Evolutionary conservation across 2,888 invertebrate genomes (phyloP), one percentile per base, ranked within the genome.

Genomic region (Ophion obscuratus): DNA sequence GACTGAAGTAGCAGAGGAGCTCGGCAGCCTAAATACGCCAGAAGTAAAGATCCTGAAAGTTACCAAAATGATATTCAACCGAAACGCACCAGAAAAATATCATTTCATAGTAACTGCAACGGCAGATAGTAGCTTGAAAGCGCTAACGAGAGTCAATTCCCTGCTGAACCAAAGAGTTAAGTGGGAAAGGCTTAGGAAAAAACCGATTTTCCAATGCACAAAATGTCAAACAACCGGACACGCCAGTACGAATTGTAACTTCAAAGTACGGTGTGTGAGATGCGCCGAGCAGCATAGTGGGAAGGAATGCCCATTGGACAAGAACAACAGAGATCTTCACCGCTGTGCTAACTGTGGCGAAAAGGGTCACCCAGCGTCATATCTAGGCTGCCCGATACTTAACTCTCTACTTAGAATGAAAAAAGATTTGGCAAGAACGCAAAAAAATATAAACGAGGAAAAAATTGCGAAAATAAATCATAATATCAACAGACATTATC

Each of bases 211-310:
- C 20, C 84, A 84, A 27, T 86, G 82, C 66, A 84, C 62, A 24
- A 84, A 84, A 1, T 87, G 84, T 31, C 84, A 87, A 57, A 40
- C 71, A 17, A 68, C 76, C 0, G 85, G 85, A 14, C 85, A 87
- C 31, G 81, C 81, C 0, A 81, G 78, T 14, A 4, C 78, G 10
- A 85, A 85, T 68, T 85, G 87, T 44, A 9, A 57, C 3, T 20
- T 74, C 7, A 57, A n/a, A 7, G 36, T n/a, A 2, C 68, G 77
- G 47, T 87, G 85, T 57, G 83, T 76, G 0, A 87, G 80, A 64
- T 85, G 84, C 24, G 73, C 71, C 1, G 59, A 78, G 47, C n/a
- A 36, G 4, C 84, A 87, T 31, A 57, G 11, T 0, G 47, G 77
- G 2, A 71, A 57, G 11, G 61, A 81, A 1, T 87, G 81, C 20